Evolutionary conservation across 2,888 invertebrate genomes (phyloP).

Genomic region (Phlogophora meticulosa): DNA sequence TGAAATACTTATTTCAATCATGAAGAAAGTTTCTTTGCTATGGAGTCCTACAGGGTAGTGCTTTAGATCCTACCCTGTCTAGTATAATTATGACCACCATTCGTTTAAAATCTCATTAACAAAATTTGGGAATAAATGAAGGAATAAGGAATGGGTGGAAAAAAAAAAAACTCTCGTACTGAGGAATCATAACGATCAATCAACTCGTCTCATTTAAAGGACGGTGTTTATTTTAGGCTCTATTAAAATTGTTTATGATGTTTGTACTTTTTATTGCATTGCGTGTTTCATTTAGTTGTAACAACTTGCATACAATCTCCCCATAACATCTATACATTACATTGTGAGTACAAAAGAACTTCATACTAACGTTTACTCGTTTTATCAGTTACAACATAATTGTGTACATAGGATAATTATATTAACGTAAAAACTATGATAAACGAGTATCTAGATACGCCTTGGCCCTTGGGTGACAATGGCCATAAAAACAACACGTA

Average conservation of each 20-base stretch:
- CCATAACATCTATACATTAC: conserved; percentile 37
- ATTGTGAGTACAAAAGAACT: conserved; percentile 46
- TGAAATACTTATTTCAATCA: background rate
- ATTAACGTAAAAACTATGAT: conserved; percentile 46
- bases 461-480: conserved; percentile 50
- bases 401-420: conserved; percentile 41
- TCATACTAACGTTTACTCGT: conserved; percentile 42
- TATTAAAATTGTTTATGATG: background rate
- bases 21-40: background rate
- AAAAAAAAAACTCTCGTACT: too few species aligned
- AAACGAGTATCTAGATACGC: conserved; percentile 30
- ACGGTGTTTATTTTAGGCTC: too few species aligned
- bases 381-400: conserved; percentile 45
- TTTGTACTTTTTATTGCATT: conserved; percentile 7
- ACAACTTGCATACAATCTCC: conserved; percentile 25
- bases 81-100: too few species aligned
- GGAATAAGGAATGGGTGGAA: too few species aligned
- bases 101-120: too few species aligned
- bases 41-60: conserved; percentile 4
- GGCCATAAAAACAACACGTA: conserved; percentile 20
- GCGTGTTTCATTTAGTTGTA: conserved; percentile 3
- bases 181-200: too few species aligned
- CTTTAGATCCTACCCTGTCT: background rate
- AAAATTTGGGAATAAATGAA: too few species aligned
- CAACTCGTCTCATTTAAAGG: too few species aligned